These are phyloP conservation scores for Acyrthosiphon pisum DNA, from an alignment of 1,140 invertebrate genomes.

Conservation along the genomic window DNA sequence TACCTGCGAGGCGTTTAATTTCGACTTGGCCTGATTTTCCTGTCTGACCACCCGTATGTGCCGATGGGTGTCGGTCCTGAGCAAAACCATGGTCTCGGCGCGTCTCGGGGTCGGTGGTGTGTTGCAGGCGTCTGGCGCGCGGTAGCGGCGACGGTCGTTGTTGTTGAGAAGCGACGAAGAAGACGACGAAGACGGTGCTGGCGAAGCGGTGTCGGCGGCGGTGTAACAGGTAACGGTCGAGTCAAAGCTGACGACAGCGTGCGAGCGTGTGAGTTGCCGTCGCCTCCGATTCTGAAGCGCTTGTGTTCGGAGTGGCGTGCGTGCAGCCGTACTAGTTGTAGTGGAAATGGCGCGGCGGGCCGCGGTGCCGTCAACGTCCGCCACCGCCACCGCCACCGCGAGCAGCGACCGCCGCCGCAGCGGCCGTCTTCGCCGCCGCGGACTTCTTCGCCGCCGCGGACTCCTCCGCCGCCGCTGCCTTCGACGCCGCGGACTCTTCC, in stretches of 20 bases:
- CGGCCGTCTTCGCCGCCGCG: neutral
- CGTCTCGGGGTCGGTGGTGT: constrained; percentile 3
- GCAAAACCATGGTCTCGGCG: constrained; percentile 45
- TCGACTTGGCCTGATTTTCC: constrained; percentile 32
- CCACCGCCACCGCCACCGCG: constrained; percentile 25
- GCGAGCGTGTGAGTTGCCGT: constrained; percentile 48
- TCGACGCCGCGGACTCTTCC: neutral
- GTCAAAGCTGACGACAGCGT: constrained; percentile 19
- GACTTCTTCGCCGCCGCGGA: neutral
- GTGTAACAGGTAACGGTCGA: constrained; percentile 24
- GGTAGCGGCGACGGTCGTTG: neutral
- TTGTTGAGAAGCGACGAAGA: neutral
- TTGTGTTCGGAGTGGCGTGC: constrained; percentile 50
- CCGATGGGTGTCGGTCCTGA: constrained; percentile 50
- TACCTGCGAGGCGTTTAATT: constrained; percentile 41
- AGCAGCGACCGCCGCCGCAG: constrained; percentile 3
- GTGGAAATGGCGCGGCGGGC: constrained; percentile 37
- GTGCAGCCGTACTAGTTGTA: constrained; percentile 36
- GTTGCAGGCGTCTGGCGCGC: neutral
- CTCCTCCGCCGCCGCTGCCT: neutral
- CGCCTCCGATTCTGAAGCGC: constrained; percentile 49
- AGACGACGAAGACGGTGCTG: constrained; percentile 18
- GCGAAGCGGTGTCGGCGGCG: neutral
- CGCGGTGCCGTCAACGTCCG: constrained; percentile 40
- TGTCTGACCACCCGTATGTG: constrained; percentile 54